A percentile compares a stretch with the other conserved stretches of the same genome.
Evolutionary conservation across 2,113 vertebrate genomes (phyloP).

Genomic region (Cryptomyrus ogoouensis): DNA sequence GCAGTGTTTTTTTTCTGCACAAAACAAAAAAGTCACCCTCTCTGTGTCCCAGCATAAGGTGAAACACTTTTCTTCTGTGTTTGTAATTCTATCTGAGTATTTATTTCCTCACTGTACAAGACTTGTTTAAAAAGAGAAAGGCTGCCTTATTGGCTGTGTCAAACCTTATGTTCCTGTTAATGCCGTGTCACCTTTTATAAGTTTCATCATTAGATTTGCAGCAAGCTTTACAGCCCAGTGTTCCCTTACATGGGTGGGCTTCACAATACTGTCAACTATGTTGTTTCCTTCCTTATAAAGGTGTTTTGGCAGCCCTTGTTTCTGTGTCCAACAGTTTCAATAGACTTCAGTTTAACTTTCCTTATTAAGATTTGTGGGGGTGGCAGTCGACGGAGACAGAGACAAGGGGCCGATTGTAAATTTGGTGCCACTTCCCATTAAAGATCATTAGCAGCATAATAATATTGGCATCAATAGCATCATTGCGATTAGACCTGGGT

Average conservation of each 20-base stretch:
- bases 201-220: background rate
- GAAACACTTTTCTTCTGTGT: background rate
- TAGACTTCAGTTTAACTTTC: slow-evolving; percentile 21
- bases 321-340: slow-evolving; percentile 10
- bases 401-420: slow-evolving; percentile 49
- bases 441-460: slow-evolving; percentile 47
- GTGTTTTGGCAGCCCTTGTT: background rate
- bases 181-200: background rate
- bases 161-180: background rate
- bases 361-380: slow-evolving; percentile 40
- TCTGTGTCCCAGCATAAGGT: background rate
- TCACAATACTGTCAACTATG: background rate
- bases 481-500: slow-evolving; percentile 21
- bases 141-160: background rate
- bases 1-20: no score
- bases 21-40: background rate
- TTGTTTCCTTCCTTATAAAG: background rate
- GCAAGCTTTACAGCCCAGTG: background rate
- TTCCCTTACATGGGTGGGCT: background rate
- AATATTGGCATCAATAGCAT: slow-evolving; percentile 37
- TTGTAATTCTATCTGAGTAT: background rate
- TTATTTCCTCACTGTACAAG: background rate
- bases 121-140: background rate
- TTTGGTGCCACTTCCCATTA: slow-evolving; percentile 49
- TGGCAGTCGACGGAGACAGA: slow-evolving; percentile 32